A percentile compares a stretch with the other conserved stretches of the same genome.
Evolutionary conservation across 2,113 vertebrate species (phyloP).

Genomic region (Poicephalus gulielmi): DNA sequence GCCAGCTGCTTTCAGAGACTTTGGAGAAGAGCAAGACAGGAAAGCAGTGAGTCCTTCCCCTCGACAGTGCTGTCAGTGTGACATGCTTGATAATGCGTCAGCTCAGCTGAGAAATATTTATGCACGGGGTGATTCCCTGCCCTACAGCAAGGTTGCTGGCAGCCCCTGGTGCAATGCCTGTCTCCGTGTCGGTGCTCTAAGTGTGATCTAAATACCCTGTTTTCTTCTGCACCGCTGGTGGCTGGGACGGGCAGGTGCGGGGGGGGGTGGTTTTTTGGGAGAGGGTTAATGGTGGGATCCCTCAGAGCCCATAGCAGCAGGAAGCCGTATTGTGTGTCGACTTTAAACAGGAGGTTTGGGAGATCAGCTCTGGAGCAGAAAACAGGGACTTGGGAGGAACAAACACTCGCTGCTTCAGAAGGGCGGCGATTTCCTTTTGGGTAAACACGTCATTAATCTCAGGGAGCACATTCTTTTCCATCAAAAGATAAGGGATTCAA

Average conservation of each 20-base stretch:
- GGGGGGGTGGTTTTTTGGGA: background rate
- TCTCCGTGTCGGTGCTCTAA: background rate
- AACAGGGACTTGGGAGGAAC: slow-evolving; percentile 81
- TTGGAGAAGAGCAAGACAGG: background rate
- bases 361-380: slow-evolving; percentile 71
- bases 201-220: accelerated
- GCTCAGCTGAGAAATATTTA: background rate
- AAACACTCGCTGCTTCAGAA: slow-evolving; percentile 85
- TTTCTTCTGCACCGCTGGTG: accelerated
- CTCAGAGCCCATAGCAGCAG: background rate
- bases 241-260: background rate
- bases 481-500: slow-evolving; percentile 84
- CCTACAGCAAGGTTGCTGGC: background rate
- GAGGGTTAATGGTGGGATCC: slow-evolving; percentile 4
- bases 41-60: background rate
- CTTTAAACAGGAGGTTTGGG: slow-evolving; percentile 62
- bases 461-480: slow-evolving; percentile 91
- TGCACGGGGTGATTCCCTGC: background rate
- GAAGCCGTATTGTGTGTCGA: slow-evolving; percentile 46
- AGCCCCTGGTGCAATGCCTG: background rate
- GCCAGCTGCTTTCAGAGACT: background rate
- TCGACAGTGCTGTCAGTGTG: background rate
- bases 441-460: slow-evolving; percentile 96
- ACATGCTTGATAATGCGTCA: accelerated
- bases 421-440: slow-evolving; percentile 93